Percentiles rank a stretch among this genome's conserved stretches.
phyloP scores from a whole-genome alignment of 2,797 vertebrate species.

The Lemur catta region DNA sequence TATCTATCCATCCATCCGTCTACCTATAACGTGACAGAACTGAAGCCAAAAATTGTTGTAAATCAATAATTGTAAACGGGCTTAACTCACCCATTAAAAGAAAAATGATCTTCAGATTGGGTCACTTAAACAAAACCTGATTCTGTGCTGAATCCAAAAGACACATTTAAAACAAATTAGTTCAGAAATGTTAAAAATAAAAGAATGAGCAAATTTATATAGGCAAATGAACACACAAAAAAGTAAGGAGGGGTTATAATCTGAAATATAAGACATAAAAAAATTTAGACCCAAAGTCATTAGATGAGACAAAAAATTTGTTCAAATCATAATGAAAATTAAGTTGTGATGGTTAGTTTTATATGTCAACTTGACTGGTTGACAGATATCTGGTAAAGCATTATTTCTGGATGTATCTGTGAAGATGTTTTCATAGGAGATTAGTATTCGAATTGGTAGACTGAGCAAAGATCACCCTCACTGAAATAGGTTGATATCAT shows the following conservation, averaged over 20 bases:
- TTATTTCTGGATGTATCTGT: background rate
- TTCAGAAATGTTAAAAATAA: background rate
- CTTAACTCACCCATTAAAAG: background rate
- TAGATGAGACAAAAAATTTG: background rate
- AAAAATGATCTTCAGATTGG: background rate
- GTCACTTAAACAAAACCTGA: background rate
- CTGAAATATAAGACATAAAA: background rate
- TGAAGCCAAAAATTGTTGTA: background rate
- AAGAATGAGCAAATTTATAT: background rate
- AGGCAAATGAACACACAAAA: background rate
- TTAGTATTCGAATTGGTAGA: background rate
- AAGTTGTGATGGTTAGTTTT: background rate
- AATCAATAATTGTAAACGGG: background rate
- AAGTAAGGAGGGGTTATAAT: background rate
- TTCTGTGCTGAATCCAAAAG: background rate
- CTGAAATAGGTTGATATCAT: too few species aligned
- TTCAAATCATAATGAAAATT: background rate
- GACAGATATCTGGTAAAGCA: background rate
- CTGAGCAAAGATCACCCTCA: background rate
- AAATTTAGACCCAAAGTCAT: background rate
- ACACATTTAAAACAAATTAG: background rate
- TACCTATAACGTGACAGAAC: background rate
- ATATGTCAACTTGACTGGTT: background rate
- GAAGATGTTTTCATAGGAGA: background rate
- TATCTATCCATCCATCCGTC: background rate